These are phyloP conservation scores for Microtus ochrogaster DNA, from an alignment of 2,113 vertebrate genomes.

Conservation along the genomic window DNA sequence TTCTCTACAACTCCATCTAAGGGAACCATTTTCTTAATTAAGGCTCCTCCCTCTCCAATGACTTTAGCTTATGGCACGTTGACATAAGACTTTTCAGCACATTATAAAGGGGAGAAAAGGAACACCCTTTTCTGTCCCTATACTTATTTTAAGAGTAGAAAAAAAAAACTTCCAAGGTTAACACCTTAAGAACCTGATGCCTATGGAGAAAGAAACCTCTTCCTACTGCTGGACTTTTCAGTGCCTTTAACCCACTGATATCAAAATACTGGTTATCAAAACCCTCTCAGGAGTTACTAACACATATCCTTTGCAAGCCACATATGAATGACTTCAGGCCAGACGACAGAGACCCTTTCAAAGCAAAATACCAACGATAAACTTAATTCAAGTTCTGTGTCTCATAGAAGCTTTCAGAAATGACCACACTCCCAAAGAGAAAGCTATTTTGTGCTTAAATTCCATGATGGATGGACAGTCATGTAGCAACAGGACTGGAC, in stretches of 20 bases:
- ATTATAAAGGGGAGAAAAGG: neutral
- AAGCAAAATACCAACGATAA: neutral
- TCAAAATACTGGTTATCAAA: neutral
- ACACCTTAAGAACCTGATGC: neutral
- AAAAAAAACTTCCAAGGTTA: neutral
- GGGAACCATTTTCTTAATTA: neutral
- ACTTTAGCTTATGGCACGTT: neutral
- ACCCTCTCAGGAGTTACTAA: neutral
- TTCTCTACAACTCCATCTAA: neutral
- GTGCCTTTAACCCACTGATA: neutral
- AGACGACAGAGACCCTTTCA: neutral
- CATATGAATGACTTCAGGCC: neutral
- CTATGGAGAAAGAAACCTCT: constrained; percentile 11
- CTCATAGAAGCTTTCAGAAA: neutral
- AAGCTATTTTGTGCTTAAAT: neutral
- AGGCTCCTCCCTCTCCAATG: neutral
- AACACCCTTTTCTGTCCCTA: neutral
- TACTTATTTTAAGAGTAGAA: neutral
- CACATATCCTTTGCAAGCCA: neutral
- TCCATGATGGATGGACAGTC: neutral
- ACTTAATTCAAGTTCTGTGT: neutral
- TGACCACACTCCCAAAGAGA: neutral
- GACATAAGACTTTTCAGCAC: neutral
- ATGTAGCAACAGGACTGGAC: neutral
- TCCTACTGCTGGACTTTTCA: neutral